Evolutionary conservation across 2,888 invertebrate species (phyloP), one percentile per base, ranked within the genome.

Genomic region (Nomada fucata): DNA sequence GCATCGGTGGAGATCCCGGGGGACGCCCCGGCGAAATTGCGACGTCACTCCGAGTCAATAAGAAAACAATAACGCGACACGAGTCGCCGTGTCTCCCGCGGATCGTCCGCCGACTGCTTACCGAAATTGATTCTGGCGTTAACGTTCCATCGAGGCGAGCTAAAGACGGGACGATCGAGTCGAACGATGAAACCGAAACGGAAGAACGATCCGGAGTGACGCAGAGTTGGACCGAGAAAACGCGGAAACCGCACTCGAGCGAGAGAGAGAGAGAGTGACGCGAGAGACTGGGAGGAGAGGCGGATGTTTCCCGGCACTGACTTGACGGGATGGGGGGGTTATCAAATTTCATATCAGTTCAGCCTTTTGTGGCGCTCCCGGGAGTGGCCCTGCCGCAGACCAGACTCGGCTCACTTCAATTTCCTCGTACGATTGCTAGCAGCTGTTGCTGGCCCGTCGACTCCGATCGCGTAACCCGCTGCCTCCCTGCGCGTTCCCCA

Each of bases 261-360:
- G 18, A 29, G 13, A 29, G 44, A 18, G 26, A 44, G 29, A 42
- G 47, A 68, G 7, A 20, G 13, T n/a, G 18, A 50, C 2, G 26
- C 4, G 23, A 57, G 11, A 29, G 11, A 13, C 5, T 10, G 13
- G 36, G 26, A 11, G 59, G 47, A 53, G 63, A 60, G 26, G 29
- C 5, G 55, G 57, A 76, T 55, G 73, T 55, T 73, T 47, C 68
- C 73, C 59, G 44, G 53, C 63, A 68, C 64, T 80, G 75, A 77
- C 82, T 77, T 77, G 83, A 85, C 85, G 70, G 64, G 83, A 81
- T 80, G 83, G 60, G 23, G 23, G 69, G 82, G 86, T 86, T 91
- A 91, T 89, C 86, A 86, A 90, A 91, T 91, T 91, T 90, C 89
- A 89, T 85, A 90, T 90, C 85, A 86, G 79, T 76, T 74, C 60